phyloP scores from a whole-genome alignment of 1,140 invertebrate genomes.

The Lepeophtheirus salmonis region DNA sequence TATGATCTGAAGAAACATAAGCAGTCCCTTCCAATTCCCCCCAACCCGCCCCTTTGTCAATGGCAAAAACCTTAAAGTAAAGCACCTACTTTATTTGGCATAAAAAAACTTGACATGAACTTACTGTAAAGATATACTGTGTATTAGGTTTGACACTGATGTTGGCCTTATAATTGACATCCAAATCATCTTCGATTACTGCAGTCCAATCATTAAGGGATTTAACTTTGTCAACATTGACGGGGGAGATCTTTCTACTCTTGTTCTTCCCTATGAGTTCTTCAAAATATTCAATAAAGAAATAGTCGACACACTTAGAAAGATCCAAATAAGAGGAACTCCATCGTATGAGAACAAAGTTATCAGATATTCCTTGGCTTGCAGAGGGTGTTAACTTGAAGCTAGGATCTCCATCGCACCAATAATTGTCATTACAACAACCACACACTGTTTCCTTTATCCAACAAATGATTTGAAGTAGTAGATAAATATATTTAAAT shows the following conservation, averaged over 20 bases:
- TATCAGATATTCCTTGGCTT: neutral
- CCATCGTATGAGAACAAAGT: neutral
- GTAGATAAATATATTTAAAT: too few species aligned
- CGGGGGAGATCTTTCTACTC: neutral
- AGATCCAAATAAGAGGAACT: conserved; percentile 3
- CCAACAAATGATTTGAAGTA: too few species aligned
- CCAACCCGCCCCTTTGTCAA: conserved; percentile 8
- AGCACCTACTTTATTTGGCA: too few species aligned
- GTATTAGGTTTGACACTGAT: neutral
- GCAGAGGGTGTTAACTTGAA: neutral
- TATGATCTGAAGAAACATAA: neutral
- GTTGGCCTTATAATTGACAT: neutral
- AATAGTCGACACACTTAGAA: conserved; percentile 4
- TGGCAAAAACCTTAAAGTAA: conserved; percentile 1
- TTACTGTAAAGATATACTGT: conserved; percentile 3
- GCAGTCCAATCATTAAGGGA: neutral
- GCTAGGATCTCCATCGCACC: conserved; percentile 10
- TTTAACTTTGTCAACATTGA: neutral
- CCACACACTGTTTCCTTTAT: too few species aligned
- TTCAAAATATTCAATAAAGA: neutral
- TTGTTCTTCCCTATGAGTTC: neutral
- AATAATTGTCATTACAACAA: conserved; percentile 7
- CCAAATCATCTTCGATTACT: neutral
- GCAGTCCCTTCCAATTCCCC: conserved; percentile 6
- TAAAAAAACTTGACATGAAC: too few species aligned